Evolutionary conservation across 2,888 invertebrate species (phyloP).

Genomic region (Luperina testacea): DNA sequence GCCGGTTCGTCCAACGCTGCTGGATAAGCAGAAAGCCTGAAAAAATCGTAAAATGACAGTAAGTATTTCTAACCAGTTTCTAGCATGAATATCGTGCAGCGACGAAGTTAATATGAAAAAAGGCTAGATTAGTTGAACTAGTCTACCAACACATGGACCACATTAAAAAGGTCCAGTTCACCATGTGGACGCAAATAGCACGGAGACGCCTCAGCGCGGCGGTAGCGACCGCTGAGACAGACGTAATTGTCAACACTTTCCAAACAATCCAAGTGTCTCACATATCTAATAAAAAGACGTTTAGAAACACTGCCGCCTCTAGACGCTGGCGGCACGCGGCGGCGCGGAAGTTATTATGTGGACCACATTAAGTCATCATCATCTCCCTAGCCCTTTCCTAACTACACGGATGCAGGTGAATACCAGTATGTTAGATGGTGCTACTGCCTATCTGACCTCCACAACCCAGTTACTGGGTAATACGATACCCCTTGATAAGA

Average conservation of each 20-base stretch:
- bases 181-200: background rate
- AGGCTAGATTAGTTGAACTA: background rate
- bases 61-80: background rate
- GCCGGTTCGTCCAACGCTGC: conserved; percentile 91
- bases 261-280: background rate
- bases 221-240: too few species aligned
- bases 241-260: background rate
- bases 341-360: background rate
- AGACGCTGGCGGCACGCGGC: too few species aligned
- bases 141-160: background rate
- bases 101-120: background rate
- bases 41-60: conserved; percentile 55
- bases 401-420: background rate
- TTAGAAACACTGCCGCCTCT: too few species aligned
- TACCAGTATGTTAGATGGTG: too few species aligned
- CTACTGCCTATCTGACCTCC: too few species aligned
- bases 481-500: too few species aligned
- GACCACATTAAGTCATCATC: background rate
- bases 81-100: background rate
- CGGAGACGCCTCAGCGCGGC: background rate
- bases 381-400: too few species aligned
- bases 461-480: too few species aligned
- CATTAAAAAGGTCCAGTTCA: background rate
- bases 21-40: conserved; percentile 90
- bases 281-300: too few species aligned